These are phyloP conservation scores for Batillaria attramentaria DNA, from an alignment of 1,140 invertebrate species.

Conservation along the genomic window DNA sequence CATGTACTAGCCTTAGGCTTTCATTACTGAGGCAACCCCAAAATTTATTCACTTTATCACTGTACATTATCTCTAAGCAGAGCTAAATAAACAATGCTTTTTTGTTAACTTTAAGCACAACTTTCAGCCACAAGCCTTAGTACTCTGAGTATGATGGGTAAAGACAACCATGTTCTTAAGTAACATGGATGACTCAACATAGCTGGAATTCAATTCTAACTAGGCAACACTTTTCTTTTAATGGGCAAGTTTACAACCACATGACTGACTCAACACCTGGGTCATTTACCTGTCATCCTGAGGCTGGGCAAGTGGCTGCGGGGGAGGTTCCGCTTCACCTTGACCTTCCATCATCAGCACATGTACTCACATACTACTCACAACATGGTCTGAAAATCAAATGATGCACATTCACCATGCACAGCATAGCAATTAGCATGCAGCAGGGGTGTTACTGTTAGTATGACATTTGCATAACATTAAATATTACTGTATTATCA, in stretches of 20 bases:
- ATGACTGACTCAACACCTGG: not conserved
- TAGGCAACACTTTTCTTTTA: not conserved
- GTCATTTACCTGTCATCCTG: slow-evolving; percentile 7
- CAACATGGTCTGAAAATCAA: slow-evolving; percentile 6
- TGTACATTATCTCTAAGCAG: no score
- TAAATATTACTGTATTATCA: not conserved
- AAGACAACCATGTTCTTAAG: not conserved
- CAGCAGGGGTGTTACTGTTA: not conserved
- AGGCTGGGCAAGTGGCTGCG: not conserved
- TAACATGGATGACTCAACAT: not conserved
- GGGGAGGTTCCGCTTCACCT: not conserved
- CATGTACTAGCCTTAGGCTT: no score
- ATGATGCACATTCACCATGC: not conserved
- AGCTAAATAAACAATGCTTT: no score
- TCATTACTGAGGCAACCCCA: no score
- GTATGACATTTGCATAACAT: not conserved
- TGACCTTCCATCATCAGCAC: not conserved
- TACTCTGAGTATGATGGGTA: not conserved
- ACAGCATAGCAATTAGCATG: not conserved
- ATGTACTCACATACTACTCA: not conserved
- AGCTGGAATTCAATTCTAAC: not conserved
- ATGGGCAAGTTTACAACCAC: not conserved
- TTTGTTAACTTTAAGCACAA: no score
- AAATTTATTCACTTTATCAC: no score
- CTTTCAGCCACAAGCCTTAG: no score